These are phyloP conservation scores for Chauna torquata DNA, from an alignment of 2,113 vertebrate species.

Conservation along the genomic window DNA sequence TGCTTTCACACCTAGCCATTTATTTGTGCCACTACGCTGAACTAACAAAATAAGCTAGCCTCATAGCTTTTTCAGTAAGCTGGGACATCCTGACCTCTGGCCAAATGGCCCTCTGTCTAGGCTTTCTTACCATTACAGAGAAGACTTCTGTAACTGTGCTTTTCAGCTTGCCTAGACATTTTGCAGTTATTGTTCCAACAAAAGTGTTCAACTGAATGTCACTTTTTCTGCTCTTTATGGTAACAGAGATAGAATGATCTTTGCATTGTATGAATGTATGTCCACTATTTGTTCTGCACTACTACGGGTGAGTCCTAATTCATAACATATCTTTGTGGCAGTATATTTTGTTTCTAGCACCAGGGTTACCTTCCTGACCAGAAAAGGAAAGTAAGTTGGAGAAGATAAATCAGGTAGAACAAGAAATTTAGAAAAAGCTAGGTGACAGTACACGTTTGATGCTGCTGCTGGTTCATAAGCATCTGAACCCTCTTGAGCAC, in stretches of 20 bases:
- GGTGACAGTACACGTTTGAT: not conserved
- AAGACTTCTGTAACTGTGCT: not conserved
- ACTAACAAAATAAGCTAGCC: not conserved
- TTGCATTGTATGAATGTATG: not conserved
- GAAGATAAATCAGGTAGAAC: not conserved
- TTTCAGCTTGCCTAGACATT: not conserved
- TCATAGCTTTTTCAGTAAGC: not conserved
- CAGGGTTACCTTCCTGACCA: not conserved
- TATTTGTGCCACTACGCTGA: not conserved
- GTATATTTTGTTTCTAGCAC: not conserved
- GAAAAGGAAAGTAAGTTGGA: not conserved
- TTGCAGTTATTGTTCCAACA: not conserved
- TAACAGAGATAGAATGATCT: not conserved
- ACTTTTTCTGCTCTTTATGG: not conserved
- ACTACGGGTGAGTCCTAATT: not conserved
- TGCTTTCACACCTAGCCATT: not conserved
- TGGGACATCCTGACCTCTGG: not conserved
- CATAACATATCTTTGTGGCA: not conserved
- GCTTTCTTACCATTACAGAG: not conserved
- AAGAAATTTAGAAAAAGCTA: not conserved
- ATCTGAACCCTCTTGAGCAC: not conserved
- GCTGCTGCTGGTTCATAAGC: not conserved
- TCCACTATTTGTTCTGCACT: not conserved
- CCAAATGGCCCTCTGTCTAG: not conserved
- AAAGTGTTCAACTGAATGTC: not conserved